Evolutionary conservation across 2,888 invertebrate genomes (phyloP).

Genomic region (Spilosoma lubricipeda): DNA sequence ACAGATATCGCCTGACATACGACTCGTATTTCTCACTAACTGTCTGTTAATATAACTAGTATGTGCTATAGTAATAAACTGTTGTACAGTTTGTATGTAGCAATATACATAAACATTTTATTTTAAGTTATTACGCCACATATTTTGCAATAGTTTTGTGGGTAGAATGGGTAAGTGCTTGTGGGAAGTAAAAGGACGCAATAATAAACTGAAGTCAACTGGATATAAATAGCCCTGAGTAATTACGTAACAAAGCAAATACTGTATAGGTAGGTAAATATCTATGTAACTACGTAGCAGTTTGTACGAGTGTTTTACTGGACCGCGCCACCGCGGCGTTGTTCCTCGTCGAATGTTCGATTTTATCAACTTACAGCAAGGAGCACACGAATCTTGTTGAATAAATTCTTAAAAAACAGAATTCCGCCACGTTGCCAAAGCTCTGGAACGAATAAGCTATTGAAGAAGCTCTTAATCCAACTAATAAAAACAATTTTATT

Average conservation of each 20-base stretch:
- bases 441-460: neutral
- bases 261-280: neutral
- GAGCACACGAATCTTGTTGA: neutral
- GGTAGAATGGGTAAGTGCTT: too few relatives aligned
- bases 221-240: too few relatives aligned
- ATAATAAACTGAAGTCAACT: too few relatives aligned
- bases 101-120: neutral
- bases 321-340: neutral
- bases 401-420: neutral
- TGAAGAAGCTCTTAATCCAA: constrained; percentile 30
- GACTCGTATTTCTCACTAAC: neutral
- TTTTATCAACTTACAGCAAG: neutral
- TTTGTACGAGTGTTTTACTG: neutral
- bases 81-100: neutral
- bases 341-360: neutral
- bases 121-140: too few relatives aligned
- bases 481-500: constrained; percentile 28
- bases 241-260: too few relatives aligned
- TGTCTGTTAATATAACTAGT: neutral
- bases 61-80: neutral
- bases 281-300: neutral
- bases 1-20: neutral
- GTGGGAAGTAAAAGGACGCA: too few relatives aligned
- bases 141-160: too few relatives aligned
- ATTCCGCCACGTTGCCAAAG: neutral